phyloP scores from a whole-genome alignment of 1,140 invertebrate species.

The Brachionus calyciflorus region DNA sequence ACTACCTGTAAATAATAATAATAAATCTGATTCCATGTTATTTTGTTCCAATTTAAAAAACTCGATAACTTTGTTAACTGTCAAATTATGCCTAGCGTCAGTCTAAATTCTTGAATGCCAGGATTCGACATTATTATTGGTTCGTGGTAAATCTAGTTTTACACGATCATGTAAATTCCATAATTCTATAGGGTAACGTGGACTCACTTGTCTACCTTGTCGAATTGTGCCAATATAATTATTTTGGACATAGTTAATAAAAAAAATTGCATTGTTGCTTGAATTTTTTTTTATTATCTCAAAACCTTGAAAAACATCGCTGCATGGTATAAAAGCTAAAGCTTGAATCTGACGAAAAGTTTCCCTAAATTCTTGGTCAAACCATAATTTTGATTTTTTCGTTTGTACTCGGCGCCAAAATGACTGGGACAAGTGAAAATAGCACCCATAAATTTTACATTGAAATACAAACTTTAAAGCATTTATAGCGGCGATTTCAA shows the following conservation, averaged over 20 bases:
- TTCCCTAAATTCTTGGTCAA: background rate
- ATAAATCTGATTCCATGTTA: background rate
- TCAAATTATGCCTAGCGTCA: too few relatives aligned
- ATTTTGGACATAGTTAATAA: background rate
- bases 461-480: background rate
- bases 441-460: constrained; percentile 16
- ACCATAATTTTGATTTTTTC: constrained; percentile 10
- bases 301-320: background rate
- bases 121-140: constrained; percentile 2
- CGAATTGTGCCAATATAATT: constrained; percentile 9
- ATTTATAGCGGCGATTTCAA: background rate
- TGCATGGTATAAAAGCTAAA: background rate
- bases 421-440: background rate
- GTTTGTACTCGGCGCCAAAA: constrained; percentile 14
- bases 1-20: background rate
- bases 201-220: background rate
- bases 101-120: too few relatives aligned
- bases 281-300: background rate
- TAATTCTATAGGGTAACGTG: background rate
- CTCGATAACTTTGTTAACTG: background rate
- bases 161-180: constrained; percentile 4
- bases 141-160: background rate
- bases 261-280: background rate
- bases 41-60: constrained; percentile 9
- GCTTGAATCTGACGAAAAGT: background rate